Evolutionary conservation across 2,888 invertebrate genomes (phyloP), one percentile per base, ranked within the genome.

Genomic region (Troglohyphantes excavatus): DNA sequence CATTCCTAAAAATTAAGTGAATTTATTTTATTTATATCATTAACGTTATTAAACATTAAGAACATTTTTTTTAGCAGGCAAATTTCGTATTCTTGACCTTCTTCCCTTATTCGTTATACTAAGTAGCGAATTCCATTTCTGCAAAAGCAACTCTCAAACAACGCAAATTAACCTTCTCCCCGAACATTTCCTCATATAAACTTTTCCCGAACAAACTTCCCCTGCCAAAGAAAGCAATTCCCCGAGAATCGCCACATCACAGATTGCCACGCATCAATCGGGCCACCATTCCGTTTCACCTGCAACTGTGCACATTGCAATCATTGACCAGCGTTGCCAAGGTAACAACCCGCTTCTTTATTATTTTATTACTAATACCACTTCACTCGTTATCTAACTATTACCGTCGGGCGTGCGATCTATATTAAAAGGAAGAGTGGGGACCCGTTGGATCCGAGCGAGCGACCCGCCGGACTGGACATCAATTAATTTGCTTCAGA

Each of bases 401-500:
- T 82, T 39, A 61, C 59, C 70, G 59, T 21, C 19, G 39, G 33
- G 59, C 59, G 67, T 39, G 59, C 70, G 46, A 81, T 81, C 65
- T 68, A 29, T 82, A 82, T 82, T 82, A 82, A 82, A 82, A 82
- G 82, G 70, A 17, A 17, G 27, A 59, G 26, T 19, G 46, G 59
- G 33, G 27, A 7, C 2, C 17, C 19, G 19, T 59, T 61, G 13
- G 7, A 29, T 17, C 27, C 13, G 75, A 29, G n/a, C 17, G 61
- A 76, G 19, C 53, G 27, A 27, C 61, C 27, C 7, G 17, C 13
- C 9, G n/a, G 70, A 53, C 68, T 68, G 70, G 82, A 72, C 61
- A 82, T 82, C 70, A 82, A 82, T 82, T 82, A 82, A 72, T 82
- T 82, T 82, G 70, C 82, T 59, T 72, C 82, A 61, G 70, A 33